Conservation (phyloP, 1,140 invertebrate genomes). For the Atta colombica region DNA sequence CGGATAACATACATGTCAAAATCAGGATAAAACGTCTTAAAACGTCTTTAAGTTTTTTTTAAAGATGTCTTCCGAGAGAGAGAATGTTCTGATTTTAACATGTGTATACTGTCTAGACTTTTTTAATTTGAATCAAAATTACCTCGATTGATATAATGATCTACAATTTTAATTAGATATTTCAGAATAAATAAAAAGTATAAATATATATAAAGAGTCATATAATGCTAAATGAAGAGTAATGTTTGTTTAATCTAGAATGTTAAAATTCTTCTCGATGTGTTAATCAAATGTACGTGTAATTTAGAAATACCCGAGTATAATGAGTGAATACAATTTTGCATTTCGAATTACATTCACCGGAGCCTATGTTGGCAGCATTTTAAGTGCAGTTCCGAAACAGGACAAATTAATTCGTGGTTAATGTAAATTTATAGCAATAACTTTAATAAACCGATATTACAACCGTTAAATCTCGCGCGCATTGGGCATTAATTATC, state of each 20-base stretch:
- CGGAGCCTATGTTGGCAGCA: not conserved
- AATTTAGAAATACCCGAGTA: not conserved
- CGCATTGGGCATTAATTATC: constrained; percentile 59
- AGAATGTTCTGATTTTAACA: too few relatives aligned
- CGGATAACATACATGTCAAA: too few relatives aligned
- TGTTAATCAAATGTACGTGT: not conserved
- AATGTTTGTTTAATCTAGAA: not conserved
- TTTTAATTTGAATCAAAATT: too few relatives aligned
- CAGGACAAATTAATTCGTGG: constrained; percentile 39
- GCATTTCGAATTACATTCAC: not conserved
- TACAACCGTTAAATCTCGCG: constrained; percentile 51
- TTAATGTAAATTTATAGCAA: constrained; percentile 47
- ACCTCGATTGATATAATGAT: too few relatives aligned
- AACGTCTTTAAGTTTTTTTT: too few relatives aligned
- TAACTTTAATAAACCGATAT: constrained; percentile 55
- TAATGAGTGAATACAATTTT: not conserved
- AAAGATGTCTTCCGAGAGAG: too few relatives aligned
- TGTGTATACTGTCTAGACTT: too few relatives aligned
- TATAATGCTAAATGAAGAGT: not conserved
- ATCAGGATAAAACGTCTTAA: too few relatives aligned
- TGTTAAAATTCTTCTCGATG: not conserved
- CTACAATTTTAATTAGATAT: too few relatives aligned
- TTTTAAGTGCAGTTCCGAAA: constrained; percentile 41
- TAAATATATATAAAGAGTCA: too few relatives aligned
- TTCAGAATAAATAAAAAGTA: not conserved